Conservation (phyloP, 2,113 vertebrate species). For the Chaenogobius annularis region DNA sequence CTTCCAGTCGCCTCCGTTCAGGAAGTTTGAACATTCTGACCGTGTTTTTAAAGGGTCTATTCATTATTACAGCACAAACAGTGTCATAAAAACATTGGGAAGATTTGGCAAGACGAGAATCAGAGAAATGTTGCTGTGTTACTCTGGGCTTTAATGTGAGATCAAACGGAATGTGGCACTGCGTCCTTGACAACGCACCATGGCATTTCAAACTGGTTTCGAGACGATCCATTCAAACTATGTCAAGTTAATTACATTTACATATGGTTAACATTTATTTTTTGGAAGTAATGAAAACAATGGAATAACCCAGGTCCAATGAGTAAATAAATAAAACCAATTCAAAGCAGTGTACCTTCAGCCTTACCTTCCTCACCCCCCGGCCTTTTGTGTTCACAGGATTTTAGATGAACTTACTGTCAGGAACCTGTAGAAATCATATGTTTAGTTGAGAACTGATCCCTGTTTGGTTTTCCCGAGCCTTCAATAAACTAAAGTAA, state of each 20-base stretch:
- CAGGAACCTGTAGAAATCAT: constrained; percentile 27
- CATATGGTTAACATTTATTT: no score
- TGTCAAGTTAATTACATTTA: no score
- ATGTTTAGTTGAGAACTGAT: constrained; percentile 47
- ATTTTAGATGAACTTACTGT: constrained; percentile 24
- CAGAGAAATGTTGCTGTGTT: neutral
- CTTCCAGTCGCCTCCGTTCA: no score
- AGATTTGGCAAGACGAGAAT: no score
- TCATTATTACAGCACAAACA: neutral
- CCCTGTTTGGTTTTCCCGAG: constrained; percentile 54
- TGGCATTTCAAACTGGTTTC: no score
- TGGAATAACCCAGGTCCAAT: no score
- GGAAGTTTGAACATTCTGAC: no score
- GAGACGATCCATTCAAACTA: no score
- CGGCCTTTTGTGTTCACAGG: constrained; percentile 31
- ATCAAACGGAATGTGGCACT: neutral
- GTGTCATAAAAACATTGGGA: neutral
- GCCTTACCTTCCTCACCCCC: constrained; percentile 54
- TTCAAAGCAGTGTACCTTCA: constrained; percentile 4
- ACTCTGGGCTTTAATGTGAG: neutral
- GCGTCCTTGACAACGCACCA: neutral
- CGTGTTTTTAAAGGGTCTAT: no score
- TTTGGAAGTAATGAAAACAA: no score
- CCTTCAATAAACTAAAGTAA: constrained; percentile 72
- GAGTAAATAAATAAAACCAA: no score